These are phyloP conservation scores for Copidosoma floridanum DNA, from an alignment of 1,140 invertebrate genomes.

Conservation along the genomic window DNA sequence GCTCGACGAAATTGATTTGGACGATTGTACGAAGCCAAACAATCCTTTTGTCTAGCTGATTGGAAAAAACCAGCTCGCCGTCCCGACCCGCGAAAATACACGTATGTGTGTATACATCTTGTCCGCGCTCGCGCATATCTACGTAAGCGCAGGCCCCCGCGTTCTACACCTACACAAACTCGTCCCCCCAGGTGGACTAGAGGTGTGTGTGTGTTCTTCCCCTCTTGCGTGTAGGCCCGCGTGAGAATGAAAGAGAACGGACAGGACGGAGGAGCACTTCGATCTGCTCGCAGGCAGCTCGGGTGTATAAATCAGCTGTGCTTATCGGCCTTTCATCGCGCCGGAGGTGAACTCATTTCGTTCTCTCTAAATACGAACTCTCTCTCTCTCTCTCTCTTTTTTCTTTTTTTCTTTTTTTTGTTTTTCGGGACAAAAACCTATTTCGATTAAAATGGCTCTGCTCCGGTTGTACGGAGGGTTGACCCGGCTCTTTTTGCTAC, in stretches of 20 bases:
- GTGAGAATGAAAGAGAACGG: not conserved
- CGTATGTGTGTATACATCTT: constrained; percentile 17
- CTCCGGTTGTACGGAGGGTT: too few relatives aligned
- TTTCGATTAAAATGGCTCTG: constrained; percentile 54
- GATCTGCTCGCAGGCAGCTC: constrained; percentile 23
- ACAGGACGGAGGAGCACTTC: constrained; percentile 21
- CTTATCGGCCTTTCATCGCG: constrained; percentile 57
- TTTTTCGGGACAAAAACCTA: constrained; percentile 55
- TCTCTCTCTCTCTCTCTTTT: too few relatives aligned
- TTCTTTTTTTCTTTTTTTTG: too few relatives aligned
- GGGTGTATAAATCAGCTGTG: constrained; percentile 54
- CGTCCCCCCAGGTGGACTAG: constrained; percentile 7
- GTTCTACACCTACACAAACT: too few relatives aligned
- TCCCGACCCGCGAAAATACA: constrained; percentile 37
- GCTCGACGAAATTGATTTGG: constrained; percentile 21
- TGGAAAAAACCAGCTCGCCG: constrained; percentile 26
- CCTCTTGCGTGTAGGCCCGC: too few relatives aligned
- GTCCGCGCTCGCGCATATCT: constrained; percentile 28
- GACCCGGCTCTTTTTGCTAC: not conserved
- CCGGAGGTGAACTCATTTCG: constrained; percentile 56
- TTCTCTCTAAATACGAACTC: constrained; percentile 57
- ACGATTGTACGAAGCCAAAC: constrained; percentile 28
- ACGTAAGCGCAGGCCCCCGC: constrained; percentile 32
- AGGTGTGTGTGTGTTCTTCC: constrained; percentile 33
- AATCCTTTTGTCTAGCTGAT: constrained; percentile 31